Percentiles rank a stretch among this genome's conserved stretches.
Evolutionary conservation across 2,888 invertebrate genomes (phyloP).

Genomic region (Meliscaeva auricollis): DNA sequence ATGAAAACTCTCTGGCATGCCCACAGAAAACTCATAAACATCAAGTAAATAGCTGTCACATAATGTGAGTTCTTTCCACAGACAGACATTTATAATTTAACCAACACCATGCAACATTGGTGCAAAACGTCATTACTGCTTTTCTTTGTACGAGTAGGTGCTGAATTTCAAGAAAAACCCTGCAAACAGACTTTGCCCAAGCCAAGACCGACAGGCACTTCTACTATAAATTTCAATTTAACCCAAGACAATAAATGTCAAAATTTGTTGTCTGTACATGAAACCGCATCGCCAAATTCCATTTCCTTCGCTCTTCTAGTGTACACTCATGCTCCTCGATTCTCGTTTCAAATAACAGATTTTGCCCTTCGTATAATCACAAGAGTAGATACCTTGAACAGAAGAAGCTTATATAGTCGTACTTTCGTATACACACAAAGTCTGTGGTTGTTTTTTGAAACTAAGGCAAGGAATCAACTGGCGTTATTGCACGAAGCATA

Average conservation of each 20-base stretch:
- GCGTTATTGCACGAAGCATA: constrained; percentile 43
- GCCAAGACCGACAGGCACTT: constrained; percentile 42
- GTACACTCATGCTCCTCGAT: background rate
- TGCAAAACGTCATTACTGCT: constrained; percentile 38
- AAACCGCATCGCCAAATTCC: constrained; percentile 49
- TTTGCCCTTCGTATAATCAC: constrained; percentile 16
- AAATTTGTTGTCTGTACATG: constrained; percentile 73
- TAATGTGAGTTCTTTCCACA: constrained; percentile 44
- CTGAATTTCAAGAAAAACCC: constrained; percentile 13
- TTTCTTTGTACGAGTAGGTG: constrained; percentile 41
- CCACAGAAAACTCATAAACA: constrained; percentile 14
- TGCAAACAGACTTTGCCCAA: background rate
- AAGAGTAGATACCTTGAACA: background rate
- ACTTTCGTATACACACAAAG: background rate
- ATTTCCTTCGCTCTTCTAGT: background rate
- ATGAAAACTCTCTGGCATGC: background rate
- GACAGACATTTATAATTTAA: constrained; percentile 38
- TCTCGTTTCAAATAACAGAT: constrained; percentile 6
- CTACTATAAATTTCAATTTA: constrained; percentile 73
- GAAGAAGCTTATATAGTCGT: background rate
- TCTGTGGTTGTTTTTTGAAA: constrained; percentile 25
- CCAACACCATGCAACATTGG: constrained; percentile 43
- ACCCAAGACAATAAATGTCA: constrained; percentile 74
- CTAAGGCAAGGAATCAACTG: constrained; percentile 17
- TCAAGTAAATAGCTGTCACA: constrained; percentile 50